Percentiles rank a stretch among this genome's conserved stretches.
These are phyloP conservation scores for Loriculus beryllinus DNA, from an alignment of 2,797 vertebrate species.

Conservation along the genomic window DNA sequence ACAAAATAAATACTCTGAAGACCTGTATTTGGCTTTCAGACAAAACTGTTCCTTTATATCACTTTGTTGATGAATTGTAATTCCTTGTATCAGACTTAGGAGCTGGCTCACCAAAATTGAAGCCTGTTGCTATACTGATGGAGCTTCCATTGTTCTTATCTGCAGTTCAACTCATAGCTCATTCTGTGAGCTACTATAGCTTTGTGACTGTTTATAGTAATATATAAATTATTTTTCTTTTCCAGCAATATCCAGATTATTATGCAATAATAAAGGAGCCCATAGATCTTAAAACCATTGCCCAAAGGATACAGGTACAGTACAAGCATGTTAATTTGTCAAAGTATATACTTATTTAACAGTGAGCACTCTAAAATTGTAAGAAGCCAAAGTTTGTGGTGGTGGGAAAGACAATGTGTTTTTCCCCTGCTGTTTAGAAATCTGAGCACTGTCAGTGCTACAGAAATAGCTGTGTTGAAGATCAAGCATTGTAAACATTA, in stretches of 20 bases:
- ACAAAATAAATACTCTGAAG: background rate
- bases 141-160: background rate
- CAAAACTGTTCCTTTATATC: background rate
- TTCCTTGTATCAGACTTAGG: background rate
- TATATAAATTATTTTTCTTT: slow-evolving; percentile 54
- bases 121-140: background rate
- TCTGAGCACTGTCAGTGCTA: background rate
- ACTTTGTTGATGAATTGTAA: background rate
- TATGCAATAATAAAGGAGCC: slow-evolving; percentile 99
- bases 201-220: background rate
- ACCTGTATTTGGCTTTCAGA: background rate
- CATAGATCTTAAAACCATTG: slow-evolving; percentile 94
- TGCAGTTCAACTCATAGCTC: background rate
- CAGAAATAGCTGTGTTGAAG: background rate
- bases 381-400: background rate
- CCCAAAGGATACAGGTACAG: slow-evolving; percentile 95
- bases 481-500: background rate
- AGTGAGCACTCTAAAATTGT: background rate
- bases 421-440: background rate
- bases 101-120: background rate
- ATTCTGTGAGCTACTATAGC: background rate
- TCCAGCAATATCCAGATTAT: slow-evolving; percentile 99
- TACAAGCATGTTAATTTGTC: slow-evolving; percentile 5
- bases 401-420: background rate
- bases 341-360: background rate